A percentile compares a stretch with the other conserved stretches of the same genome.
Conservation (phyloP, 2,888 invertebrate species). For the Sphaeridia pumilis region DNA sequence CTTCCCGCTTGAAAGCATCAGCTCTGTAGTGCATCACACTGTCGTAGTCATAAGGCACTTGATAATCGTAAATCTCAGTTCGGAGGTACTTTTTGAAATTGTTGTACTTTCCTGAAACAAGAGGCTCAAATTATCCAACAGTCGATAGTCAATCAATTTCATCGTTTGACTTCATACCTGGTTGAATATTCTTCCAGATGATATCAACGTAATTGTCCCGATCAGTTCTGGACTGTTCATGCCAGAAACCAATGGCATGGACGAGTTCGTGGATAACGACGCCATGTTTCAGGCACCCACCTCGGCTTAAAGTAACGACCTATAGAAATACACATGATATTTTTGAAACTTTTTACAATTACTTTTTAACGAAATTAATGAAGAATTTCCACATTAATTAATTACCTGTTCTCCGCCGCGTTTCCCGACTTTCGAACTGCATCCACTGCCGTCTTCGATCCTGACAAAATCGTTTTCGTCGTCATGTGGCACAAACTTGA, state of each 20-base stretch:
- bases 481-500: conserved; percentile 50
- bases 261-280: conserved; percentile 65
- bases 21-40: conserved; percentile 47
- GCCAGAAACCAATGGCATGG: conserved; percentile 69
- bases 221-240: conserved; percentile 67
- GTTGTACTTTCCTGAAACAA: conserved; percentile 40
- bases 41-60: conserved; percentile 45
- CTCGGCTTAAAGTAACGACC: conserved; percentile 43
- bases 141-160: too few species aligned
- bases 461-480: conserved; percentile 49
- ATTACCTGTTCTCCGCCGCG: conserved; percentile 49
- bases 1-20: conserved; percentile 44
- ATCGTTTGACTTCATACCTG: conserved; percentile 43
- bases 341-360: not conserved
- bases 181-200: conserved; percentile 56
- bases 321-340: not conserved
- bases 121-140: too few species aligned
- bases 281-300: conserved; percentile 45
- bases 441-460: conserved; percentile 48
- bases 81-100: conserved; percentile 44
- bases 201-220: conserved; percentile 64
- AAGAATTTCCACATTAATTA: too few species aligned
- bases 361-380: not conserved
- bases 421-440: conserved; percentile 56
- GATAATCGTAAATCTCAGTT: conserved; percentile 41